Base-by-base conservation (phyloP, 2,888 invertebrate species). In the Erynnis tages region DNA sequence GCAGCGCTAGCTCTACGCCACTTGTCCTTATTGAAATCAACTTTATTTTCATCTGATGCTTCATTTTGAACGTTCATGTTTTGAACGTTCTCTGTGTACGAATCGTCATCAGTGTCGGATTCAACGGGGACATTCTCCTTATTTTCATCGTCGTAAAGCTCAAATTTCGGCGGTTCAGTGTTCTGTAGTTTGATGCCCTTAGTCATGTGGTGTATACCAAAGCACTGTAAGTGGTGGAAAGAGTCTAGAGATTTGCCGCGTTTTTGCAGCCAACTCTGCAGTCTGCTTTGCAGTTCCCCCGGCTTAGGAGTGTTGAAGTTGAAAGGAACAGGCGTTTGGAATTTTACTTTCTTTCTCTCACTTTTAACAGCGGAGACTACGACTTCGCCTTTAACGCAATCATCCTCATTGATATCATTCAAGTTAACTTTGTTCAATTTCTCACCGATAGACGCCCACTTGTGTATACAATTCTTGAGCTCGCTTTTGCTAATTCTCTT, bases 201-300 rank as follows among this genome's bases (percentile, higher is more conserved):
- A 0, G 69, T 48, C 8, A 82, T 43, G 44, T 84, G 80, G 34
- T 82, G 69, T 7, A 90, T 59, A 1, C 88, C 90, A 25, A 91
- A 92, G 61, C 91, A 91, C 64, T 91, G 90, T 23, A 92, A 69
- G 63, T 91, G 91, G 8, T 88, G 89, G 60, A 82, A 91, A 0
- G 83, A 76, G 37, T 83, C 76, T 0, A 90, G 38, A 0, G 86
- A 80, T 59, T 91, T 91, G 0, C 91, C 91, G 10, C 80, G 72
- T 54, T 89, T 90, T 32, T 81, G 71, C 4, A 92, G 67, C 92
- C 92, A 92, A 0, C 79, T 73, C 41, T 85, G 83, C 10, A 92
- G 63, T 45, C 83, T 72, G 0, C 69, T 54, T 54, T 83, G 84
- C 11, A 91, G 48, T 49, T 91, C 91, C 13, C 78, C 78, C 0